These are phyloP conservation scores for Dendrocincla fuliginosa DNA, from an alignment of 2,797 vertebrate genomes.

Conservation along the genomic window DNA sequence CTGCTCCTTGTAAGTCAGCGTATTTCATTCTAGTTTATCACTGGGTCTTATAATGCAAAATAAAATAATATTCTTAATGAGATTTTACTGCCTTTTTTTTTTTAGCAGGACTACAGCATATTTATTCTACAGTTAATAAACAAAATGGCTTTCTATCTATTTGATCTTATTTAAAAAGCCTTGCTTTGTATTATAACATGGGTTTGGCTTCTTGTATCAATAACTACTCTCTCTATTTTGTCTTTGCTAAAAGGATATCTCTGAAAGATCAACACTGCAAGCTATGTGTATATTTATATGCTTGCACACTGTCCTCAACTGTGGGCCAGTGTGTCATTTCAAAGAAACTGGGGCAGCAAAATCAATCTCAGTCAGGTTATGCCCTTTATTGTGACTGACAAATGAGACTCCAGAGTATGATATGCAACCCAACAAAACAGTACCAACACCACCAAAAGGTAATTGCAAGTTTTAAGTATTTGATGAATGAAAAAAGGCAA, in stretches of 20 bases:
- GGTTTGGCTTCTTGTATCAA: not conserved
- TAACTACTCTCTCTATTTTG: not conserved
- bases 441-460: not conserved
- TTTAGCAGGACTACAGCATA: not conserved
- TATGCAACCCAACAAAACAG: not conserved
- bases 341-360: not conserved
- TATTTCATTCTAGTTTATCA: not conserved
- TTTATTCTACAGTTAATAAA: not conserved
- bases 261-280: not conserved
- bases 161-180: not conserved
- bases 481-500: not conserved
- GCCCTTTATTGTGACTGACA: not conserved
- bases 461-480: not conserved
- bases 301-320: not conserved
- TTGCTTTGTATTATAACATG: not conserved
- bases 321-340: not conserved
- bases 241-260: not conserved
- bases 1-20: not conserved
- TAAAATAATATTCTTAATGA: not conserved
- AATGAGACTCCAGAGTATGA: not conserved
- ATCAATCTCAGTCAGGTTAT: not conserved
- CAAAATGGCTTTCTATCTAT: not conserved
- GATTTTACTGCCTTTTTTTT: not conserved
- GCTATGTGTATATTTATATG: not conserved
- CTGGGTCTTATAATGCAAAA: not conserved